These are phyloP conservation scores for Rhipidura dahli DNA, from an alignment of 2,113 vertebrate genomes.

Conservation along the genomic window DNA sequence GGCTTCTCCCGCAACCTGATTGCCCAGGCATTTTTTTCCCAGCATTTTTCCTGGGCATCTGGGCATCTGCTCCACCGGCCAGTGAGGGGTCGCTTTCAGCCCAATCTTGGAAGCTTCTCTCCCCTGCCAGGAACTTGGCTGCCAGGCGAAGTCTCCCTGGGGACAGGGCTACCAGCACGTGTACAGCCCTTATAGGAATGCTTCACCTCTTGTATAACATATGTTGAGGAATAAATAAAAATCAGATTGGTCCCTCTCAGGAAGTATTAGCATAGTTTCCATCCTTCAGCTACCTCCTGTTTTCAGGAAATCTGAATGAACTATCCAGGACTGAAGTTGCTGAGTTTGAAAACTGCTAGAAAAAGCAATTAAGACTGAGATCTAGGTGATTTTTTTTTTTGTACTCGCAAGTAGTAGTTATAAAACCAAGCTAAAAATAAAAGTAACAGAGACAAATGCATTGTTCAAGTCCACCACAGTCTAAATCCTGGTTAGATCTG, in stretches of 20 bases:
- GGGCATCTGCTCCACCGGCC: neutral
- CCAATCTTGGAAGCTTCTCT: neutral
- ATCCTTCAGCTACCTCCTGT: neutral
- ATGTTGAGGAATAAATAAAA: neutral
- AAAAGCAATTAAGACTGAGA: neutral
- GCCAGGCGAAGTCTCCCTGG: too few relatives aligned
- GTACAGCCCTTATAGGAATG: neutral
- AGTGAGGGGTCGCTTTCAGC: neutral
- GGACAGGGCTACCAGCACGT: neutral
- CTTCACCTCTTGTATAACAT: neutral
- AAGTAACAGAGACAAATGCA: neutral
- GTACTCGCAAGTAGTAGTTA: neutral
- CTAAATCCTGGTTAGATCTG: neutral
- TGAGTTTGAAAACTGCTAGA: neutral
- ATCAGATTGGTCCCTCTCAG: neutral
- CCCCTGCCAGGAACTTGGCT: neutral
- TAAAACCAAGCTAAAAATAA: neutral
- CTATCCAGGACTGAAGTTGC: neutral
- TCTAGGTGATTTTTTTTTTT: neutral
- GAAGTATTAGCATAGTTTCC: neutral
- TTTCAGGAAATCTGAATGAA: neutral
- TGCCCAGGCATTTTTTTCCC: neutral
- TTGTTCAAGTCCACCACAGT: neutral
- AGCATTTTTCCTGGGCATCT: neutral
- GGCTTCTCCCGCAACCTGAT: too few relatives aligned